phyloP scores from a whole-genome alignment of 2,113 vertebrate genomes.

The Cairina moschata region DNA sequence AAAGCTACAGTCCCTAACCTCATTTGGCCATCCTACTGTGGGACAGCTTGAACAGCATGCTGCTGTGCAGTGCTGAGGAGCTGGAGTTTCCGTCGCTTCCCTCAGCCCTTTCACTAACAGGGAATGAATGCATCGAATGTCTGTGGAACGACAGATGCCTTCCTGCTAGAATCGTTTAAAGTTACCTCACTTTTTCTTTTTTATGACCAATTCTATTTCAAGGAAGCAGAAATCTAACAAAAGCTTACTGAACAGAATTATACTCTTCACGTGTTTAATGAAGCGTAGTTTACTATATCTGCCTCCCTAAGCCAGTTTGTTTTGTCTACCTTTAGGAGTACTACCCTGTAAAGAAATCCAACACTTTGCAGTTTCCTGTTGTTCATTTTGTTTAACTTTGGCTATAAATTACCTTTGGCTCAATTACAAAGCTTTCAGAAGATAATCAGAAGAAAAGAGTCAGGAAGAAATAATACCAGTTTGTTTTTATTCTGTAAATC shows the following conservation, averaged over 20 bases:
- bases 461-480: constrained; percentile 32
- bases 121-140: background rate
- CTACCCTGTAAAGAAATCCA: constrained; percentile 56
- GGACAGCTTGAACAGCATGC: background rate
- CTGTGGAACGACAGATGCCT: background rate
- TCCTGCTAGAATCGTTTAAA: constrained; percentile 12
- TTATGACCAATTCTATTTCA: constrained; percentile 48
- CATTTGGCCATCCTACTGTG: background rate
- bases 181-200: constrained; percentile 18
- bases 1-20: background rate
- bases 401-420: constrained; percentile 55
- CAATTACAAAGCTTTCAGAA: constrained; percentile 53
- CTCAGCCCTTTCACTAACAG: background rate
- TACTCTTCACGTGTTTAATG: constrained; percentile 52
- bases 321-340: constrained; percentile 53
- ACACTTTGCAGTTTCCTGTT: constrained; percentile 57
- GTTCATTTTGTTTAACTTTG: constrained; percentile 37
- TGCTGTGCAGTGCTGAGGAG: background rate
- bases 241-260: constrained; percentile 48
- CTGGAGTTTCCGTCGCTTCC: background rate
- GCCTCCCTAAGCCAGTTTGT: constrained; percentile 45
- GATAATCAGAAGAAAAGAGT: constrained; percentile 53
- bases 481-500: constrained; percentile 54
- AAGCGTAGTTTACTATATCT: constrained; percentile 23
- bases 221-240: constrained; percentile 29